Conservation (phyloP, 1,140 invertebrate species). For the Gonioctena quinquepunctata region DNA sequence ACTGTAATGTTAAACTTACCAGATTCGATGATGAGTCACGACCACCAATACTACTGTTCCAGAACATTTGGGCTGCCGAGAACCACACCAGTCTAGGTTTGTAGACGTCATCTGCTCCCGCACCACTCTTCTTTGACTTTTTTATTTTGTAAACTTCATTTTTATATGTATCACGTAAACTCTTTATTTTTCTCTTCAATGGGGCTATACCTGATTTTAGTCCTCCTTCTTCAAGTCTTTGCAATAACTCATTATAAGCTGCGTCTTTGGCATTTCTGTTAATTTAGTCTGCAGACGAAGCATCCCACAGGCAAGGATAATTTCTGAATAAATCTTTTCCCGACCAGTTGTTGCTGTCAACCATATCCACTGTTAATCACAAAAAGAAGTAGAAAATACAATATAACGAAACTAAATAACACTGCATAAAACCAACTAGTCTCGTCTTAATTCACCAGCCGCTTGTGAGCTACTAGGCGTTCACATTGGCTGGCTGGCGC, state of each 20-base stretch:
- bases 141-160: slow-evolving; percentile 16
- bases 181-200: slow-evolving; percentile 22
- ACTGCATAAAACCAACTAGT: too few relatives aligned
- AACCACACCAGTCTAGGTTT: slow-evolving; percentile 6
- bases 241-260: slow-evolving; percentile 2
- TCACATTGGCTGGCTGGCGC: slow-evolving; percentile 5
- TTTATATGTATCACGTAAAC: slow-evolving; percentile 3
- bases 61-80: slow-evolving; percentile 9
- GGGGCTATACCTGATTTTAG: slow-evolving; percentile 3
- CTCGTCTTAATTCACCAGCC: neutral
- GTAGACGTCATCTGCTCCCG: slow-evolving; percentile 14
- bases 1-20: slow-evolving; percentile 6
- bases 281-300: slow-evolving; percentile 15
- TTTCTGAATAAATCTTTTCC: slow-evolving; percentile 2
- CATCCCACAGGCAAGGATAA: slow-evolving; percentile 17
- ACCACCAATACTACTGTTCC: slow-evolving; percentile 10
- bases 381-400: slow-evolving; percentile 11
- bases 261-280: slow-evolving; percentile 14
- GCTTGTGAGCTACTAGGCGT: slow-evolving; percentile 5
- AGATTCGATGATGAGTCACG: neutral
- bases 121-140: slow-evolving; percentile 20
- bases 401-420: neutral
- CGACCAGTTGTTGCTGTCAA: slow-evolving; percentile 7
- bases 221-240: slow-evolving; percentile 11
- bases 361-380: slow-evolving; percentile 3